phyloP scores from a whole-genome alignment of 2,113 vertebrate genomes.

The Urocynchramus pylzowi region DNA sequence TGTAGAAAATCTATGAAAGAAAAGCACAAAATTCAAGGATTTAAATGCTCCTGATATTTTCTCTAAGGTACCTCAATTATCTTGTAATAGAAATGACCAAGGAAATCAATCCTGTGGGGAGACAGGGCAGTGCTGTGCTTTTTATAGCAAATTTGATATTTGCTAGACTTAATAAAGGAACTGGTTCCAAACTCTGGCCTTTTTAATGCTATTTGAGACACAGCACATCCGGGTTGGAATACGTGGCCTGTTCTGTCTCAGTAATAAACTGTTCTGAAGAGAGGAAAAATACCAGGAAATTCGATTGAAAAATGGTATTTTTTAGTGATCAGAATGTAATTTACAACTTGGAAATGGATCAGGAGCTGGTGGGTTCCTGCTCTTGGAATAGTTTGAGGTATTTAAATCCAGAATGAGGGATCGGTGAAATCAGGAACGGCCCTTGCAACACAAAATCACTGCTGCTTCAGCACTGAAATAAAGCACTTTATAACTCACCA shows the following conservation, averaged over 20 bases:
- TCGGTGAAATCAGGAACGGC: not conserved
- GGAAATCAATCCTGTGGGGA: not conserved
- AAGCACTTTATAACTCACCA: not conserved
- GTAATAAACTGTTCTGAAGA: not conserved
- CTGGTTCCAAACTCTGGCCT: not conserved
- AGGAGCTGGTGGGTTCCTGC: not conserved
- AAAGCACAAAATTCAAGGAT: not conserved
- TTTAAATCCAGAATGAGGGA: not conserved
- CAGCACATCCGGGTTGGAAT: not conserved
- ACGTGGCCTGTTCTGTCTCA: not conserved
- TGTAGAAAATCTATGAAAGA: not conserved
- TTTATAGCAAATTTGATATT: constrained; percentile 3
- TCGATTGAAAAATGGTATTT: not conserved
- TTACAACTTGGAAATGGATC: not conserved
- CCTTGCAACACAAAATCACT: not conserved
- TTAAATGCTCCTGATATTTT: not conserved
- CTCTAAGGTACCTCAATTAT: not conserved
- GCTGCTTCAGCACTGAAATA: not conserved
- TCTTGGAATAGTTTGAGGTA: not conserved
- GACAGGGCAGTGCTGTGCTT: not conserved
- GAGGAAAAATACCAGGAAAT: not conserved
- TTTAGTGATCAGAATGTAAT: not conserved
- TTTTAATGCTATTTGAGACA: constrained; percentile 33
- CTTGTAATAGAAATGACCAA: not conserved
- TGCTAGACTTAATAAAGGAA: not conserved